Conservation (phyloP, 2,113 vertebrate genomes). For the Uropsilus gracilis region DNA sequence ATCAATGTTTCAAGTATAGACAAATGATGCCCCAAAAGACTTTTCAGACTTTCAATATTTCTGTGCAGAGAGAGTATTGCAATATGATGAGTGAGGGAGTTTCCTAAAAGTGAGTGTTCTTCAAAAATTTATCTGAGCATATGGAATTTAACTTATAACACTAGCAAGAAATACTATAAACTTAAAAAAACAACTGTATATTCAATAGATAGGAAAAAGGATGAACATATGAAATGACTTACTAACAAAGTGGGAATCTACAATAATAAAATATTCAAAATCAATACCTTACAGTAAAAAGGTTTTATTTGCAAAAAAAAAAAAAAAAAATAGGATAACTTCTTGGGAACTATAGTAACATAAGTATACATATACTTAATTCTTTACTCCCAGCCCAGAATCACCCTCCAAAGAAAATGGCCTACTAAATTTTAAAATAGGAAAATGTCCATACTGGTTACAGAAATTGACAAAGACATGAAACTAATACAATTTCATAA, state of each 20-base stretch:
- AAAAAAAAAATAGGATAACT: background rate
- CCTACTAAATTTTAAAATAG: background rate
- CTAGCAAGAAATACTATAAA: background rate
- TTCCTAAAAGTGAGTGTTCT: background rate
- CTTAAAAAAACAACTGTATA: background rate
- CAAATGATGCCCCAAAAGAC: background rate
- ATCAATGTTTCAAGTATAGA: background rate
- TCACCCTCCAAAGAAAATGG: constrained; percentile 20
- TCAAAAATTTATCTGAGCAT: background rate
- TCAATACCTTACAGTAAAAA: background rate
- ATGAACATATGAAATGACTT: background rate
- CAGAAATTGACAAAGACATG: background rate
- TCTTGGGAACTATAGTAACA: background rate
- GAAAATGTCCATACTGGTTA: background rate
- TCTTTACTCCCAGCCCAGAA: background rate
- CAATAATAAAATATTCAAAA: constrained; percentile 31
- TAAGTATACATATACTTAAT: background rate
- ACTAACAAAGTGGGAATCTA: background rate
- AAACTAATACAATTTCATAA: background rate
- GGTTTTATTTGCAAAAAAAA: background rate
- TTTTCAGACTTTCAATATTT: background rate
- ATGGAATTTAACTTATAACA: background rate
- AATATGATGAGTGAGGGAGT: background rate
- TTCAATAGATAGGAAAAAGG: background rate
- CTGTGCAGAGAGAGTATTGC: background rate